Evolutionary conservation across 2,797 vertebrate species (phyloP).

Genomic region (Serranus cabrilla): DNA sequence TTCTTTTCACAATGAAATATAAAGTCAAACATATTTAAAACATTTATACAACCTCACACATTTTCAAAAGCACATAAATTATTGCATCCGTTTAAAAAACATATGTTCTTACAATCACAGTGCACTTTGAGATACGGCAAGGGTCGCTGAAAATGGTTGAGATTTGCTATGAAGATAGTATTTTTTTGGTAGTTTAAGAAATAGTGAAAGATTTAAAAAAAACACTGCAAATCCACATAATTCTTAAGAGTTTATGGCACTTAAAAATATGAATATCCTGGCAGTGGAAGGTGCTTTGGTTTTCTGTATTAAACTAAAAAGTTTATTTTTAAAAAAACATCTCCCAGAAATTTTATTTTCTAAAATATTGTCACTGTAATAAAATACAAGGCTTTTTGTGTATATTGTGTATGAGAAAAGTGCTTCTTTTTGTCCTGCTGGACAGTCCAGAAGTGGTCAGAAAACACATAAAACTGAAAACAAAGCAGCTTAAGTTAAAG

Average conservation of each 20-base stretch:
- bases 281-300: conserved; percentile 25
- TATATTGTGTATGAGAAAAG: conserved; percentile 17
- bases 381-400: conserved; percentile 36
- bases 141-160: not conserved
- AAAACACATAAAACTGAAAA: conserved; percentile 19
- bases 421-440: conserved; percentile 33
- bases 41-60: not conserved
- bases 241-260: not conserved
- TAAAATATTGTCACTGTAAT: not conserved
- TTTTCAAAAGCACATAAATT: conserved; percentile 24
- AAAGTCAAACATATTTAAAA: conserved; percentile 13
- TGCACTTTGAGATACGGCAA: not conserved
- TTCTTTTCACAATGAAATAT: conserved; percentile 26
- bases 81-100: conserved; percentile 33
- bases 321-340: not conserved
- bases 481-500: not conserved
- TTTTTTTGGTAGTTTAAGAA: not conserved
- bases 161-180: not conserved
- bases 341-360: not conserved
- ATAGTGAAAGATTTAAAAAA: not conserved
- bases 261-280: not conserved
- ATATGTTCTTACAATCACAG: conserved; percentile 31
- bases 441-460: conserved; percentile 10
- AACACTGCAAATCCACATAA: not conserved
- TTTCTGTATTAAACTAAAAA: conserved; percentile 1